These are phyloP conservation scores for Rostratula benghalensis DNA, from an alignment of 2,113 vertebrate species.

Conservation along the genomic window DNA sequence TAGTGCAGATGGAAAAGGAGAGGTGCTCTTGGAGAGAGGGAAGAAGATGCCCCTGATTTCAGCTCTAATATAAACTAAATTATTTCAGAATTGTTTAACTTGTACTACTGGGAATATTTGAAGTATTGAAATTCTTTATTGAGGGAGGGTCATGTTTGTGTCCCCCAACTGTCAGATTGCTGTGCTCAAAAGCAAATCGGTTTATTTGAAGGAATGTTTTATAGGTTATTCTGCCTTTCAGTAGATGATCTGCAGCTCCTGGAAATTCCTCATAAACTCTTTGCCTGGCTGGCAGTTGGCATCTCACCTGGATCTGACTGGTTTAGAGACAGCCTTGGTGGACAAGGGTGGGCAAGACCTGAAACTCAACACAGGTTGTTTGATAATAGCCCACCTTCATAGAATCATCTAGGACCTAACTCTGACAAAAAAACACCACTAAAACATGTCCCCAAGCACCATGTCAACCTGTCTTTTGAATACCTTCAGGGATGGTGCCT, in stretches of 20 bases:
- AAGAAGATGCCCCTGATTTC: neutral
- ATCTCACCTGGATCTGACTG: neutral
- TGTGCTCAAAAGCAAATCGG: neutral
- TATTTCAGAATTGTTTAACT: neutral
- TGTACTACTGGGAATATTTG: neutral
- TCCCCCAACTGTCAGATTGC: neutral
- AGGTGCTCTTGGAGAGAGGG: neutral
- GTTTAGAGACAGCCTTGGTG: neutral
- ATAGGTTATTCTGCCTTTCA: neutral
- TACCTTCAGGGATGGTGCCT: too few species aligned
- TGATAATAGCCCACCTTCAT: neutral
- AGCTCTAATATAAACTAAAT: neutral
- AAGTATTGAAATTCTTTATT: neutral
- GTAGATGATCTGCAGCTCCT: neutral
- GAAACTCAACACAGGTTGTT: neutral
- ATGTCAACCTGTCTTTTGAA: too few species aligned
- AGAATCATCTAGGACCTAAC: too few species aligned
- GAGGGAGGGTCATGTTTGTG: neutral
- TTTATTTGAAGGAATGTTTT: neutral
- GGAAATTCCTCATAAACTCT: neutral
- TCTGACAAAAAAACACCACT: too few species aligned
- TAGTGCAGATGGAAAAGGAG: neutral
- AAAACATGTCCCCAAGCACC: too few species aligned
- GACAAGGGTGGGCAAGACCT: neutral
- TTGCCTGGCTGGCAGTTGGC: neutral